Conservation (phyloP, 2,888 invertebrate species). For the Acronicta leporina region DNA sequence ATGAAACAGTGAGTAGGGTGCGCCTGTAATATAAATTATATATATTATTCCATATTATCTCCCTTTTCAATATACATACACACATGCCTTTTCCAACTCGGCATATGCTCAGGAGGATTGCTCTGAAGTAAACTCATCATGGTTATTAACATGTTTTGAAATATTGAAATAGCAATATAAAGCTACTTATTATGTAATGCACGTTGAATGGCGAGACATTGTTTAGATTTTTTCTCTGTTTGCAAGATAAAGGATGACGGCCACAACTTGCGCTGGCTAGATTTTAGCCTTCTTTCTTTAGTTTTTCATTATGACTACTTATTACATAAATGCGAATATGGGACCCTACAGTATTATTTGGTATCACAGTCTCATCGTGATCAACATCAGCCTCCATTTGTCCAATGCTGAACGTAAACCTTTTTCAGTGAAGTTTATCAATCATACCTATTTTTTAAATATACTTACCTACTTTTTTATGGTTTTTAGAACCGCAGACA, state of each 20-base stretch:
- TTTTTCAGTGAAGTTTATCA: too few relatives aligned
- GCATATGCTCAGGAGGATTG: conserved; percentile 60
- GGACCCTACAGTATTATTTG: too few relatives aligned
- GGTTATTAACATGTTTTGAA: conserved; percentile 60
- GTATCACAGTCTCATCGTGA: too few relatives aligned
- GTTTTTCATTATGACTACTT: too few relatives aligned
- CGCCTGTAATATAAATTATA: conserved; percentile 74
- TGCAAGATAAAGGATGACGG: not conserved
- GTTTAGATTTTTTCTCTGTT: conserved; percentile 28
- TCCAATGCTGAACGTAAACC: too few relatives aligned
- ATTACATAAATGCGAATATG: too few relatives aligned
- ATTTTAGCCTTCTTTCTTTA: too few relatives aligned
- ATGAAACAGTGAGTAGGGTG: conserved; percentile 78
- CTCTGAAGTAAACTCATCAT: conserved; percentile 66
- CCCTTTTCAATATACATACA: conserved; percentile 58
- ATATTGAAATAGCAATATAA: conserved; percentile 46
- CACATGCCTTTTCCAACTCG: conserved; percentile 64
- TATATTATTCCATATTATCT: conserved; percentile 69
- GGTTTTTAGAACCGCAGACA: too few relatives aligned
- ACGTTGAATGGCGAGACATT: conserved; percentile 16
- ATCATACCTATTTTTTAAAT: too few relatives aligned
- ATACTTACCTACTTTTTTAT: too few relatives aligned
- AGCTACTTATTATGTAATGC: not conserved
- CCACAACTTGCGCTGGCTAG: too few relatives aligned
- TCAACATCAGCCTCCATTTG: too few relatives aligned